Base-by-base conservation (phyloP, 2,797 vertebrate species). In the Lagocephalus sceleratus region DNA sequence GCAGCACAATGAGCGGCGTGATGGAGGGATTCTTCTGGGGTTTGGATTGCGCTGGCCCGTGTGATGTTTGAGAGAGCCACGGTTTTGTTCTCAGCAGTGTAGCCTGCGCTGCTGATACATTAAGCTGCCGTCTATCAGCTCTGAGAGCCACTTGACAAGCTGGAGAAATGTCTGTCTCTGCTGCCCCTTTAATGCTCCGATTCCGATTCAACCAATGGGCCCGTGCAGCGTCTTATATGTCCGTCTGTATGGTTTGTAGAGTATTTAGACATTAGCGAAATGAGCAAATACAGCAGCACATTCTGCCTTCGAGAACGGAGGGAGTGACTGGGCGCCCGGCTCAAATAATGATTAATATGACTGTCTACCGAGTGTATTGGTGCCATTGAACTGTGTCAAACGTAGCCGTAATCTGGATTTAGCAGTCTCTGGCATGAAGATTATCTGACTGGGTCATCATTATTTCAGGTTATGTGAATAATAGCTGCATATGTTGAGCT, bases 381-480 rank as follows among this genome's bases (percentile, higher is more conserved):
- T 63, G 64, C 76, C 75, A 79, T 84, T 84, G 82, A 76, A 57
- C 66, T 59, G 69, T 69, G 76, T 73, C 76, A 68, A 60, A 76
- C 82, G 65, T 35, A 75, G 76, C 46, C 60, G 60, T 87, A 81
- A 86, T 84, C 77, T 76, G 76, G 71, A 82, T 68, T 78, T 75
- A 69, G 69, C 67, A 51, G 71, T 83, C 63, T 62, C 73, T 63
- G 66, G 79, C 70, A 65, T 63, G 65, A 68, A 81, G 65, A 79
- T 66, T 47, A 63, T 72, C 67, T 62, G 63, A 81, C 67, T 63
- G 19, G 66, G 78, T 79, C 81, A 79, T 78, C 70, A 65, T 69
- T 78, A 71, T 76, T 53, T 57, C 59, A 54, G 63, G 60, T 56
- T 46, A 38, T 47, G 57, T 54, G 32, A 12, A 35, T 35, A 35